A percentile compares a stretch with the other conserved stretches of the same genome.
These are phyloP conservation scores for Lissonota sp. DNA, from an alignment of 2,888 invertebrate genomes.

Conservation along the genomic window DNA sequence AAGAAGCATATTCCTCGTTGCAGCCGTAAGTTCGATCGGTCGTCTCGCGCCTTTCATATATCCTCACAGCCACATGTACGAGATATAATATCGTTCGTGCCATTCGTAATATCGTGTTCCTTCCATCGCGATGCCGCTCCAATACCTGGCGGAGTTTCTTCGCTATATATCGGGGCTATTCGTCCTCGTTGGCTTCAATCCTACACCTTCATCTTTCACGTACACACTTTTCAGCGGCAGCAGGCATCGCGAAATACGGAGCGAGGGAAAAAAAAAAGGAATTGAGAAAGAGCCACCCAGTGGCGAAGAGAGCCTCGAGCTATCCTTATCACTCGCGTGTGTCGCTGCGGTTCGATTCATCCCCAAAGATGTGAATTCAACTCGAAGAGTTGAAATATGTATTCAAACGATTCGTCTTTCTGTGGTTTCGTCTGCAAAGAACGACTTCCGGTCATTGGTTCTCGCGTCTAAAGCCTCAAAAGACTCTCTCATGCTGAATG, in stretches of 20 bases:
- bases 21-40: conserved; percentile 59
- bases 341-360: conserved; percentile 23
- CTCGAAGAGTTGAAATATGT: conserved; percentile 36
- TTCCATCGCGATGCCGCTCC: background rate
- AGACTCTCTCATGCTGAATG: background rate
- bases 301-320: conserved; percentile 41
- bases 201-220: background rate
- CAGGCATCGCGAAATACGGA: background rate
- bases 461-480: background rate
- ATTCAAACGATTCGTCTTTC: conserved; percentile 41
- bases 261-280: background rate
- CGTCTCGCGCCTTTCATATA: conserved; percentile 50
- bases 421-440: background rate
- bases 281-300: no score
- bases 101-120: conserved; percentile 60
- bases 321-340: conserved; percentile 50
- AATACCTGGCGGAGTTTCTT: no score
- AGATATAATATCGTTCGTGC: conserved; percentile 52
- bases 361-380: background rate
- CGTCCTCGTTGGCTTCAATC: conserved; percentile 8
- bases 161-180: conserved; percentile 32
- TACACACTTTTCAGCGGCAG: background rate
- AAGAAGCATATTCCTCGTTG: conserved; percentile 55
- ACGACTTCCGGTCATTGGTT: conserved; percentile 14
- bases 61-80: conserved; percentile 14